phyloP scores from a whole-genome alignment of 2,888 invertebrate species.

The Linnaemya tessellans region DNA sequence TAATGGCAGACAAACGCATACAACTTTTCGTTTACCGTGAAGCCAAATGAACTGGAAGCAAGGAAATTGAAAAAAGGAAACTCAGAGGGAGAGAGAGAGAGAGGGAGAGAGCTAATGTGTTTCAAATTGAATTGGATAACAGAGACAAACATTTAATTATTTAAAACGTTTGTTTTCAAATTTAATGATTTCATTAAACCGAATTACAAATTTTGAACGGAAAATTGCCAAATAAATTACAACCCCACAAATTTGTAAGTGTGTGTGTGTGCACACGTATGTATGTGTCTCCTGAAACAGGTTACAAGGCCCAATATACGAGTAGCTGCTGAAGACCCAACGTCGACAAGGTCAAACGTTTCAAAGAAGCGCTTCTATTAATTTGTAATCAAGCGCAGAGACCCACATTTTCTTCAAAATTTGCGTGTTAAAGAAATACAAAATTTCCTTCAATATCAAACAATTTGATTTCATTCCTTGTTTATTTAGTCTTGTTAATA shows the following conservation, averaged over 20 bases:
- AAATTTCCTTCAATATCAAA: too few relatives aligned
- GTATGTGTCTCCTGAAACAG: background rate
- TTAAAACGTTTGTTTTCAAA: slow-evolving; percentile 14
- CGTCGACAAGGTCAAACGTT: too few relatives aligned
- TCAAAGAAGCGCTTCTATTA: too few relatives aligned
- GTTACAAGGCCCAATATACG: too few relatives aligned
- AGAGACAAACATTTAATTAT: slow-evolving; percentile 18
- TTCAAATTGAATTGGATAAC: slow-evolving; percentile 3
- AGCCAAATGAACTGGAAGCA: background rate
- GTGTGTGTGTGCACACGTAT: background rate
- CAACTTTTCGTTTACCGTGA: background rate
- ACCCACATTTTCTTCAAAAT: too few relatives aligned
- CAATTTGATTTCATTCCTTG: too few relatives aligned
- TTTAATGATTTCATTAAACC: slow-evolving; percentile 28
- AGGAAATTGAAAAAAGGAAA: background rate
- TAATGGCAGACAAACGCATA: background rate
- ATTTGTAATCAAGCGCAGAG: too few relatives aligned
- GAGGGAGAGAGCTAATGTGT: background rate
- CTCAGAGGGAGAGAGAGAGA: background rate
- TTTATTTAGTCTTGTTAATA: too few relatives aligned
- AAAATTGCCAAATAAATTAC: slow-evolving; percentile 31
- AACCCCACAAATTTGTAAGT: background rate
- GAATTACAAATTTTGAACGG: slow-evolving; percentile 29
- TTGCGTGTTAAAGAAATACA: too few relatives aligned
- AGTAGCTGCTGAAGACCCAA: too few relatives aligned